Percentiles rank a stretch among this genome's conserved stretches.
Conservation (phyloP, 2,113 vertebrate genomes). For the Vulpes vulpes region DNA sequence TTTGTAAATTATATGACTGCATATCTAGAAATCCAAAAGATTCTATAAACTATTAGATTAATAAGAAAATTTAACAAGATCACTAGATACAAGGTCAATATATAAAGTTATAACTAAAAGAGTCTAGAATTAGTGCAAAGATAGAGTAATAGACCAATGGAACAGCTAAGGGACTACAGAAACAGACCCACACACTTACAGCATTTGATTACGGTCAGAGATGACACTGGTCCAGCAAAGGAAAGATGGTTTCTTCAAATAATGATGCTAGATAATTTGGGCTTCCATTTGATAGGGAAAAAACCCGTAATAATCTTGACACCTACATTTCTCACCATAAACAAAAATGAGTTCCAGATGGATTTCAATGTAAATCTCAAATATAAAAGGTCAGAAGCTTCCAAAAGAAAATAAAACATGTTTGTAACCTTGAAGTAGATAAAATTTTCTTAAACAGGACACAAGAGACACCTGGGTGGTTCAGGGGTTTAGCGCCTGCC, state of each 20-base stretch:
- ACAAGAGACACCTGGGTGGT: neutral
- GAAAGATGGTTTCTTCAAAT: neutral
- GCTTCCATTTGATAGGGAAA: neutral
- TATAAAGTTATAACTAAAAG: neutral
- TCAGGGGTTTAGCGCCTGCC: too few species aligned
- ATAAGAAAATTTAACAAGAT: neutral
- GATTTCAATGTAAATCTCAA: neutral
- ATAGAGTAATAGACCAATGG: neutral
- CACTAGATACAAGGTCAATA: neutral
- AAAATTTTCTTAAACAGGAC: neutral
- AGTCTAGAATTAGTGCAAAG: neutral
- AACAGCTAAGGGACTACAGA: neutral
- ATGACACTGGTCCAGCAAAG: neutral
- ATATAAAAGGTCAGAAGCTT: neutral
- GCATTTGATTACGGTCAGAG: neutral
- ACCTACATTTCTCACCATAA: neutral
- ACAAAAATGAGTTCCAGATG: conserved; percentile 12
- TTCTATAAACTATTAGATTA: neutral
- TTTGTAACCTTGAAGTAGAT: neutral
- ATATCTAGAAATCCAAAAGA: neutral
- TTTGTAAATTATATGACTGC: neutral
- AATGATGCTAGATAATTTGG: neutral
- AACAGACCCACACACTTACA: neutral
- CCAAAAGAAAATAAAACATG: neutral
- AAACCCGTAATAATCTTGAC: neutral